Conservation (phyloP, 37 sponge, comb jelly and placozoan species). For the Geodia barretti region DNA sequence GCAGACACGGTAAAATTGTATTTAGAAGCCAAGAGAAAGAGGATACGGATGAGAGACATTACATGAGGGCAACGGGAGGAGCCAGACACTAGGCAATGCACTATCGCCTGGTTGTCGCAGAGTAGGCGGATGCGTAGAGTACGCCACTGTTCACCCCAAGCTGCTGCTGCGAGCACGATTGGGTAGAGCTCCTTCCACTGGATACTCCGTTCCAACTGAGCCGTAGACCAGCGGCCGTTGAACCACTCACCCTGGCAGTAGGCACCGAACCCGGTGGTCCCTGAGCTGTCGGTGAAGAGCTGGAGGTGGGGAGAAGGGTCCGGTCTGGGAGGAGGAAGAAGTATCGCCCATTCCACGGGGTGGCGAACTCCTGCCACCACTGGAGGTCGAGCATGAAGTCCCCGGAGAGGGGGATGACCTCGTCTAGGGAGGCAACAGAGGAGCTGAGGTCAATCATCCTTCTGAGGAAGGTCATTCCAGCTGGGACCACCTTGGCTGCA, state of each 20-base stretch:
- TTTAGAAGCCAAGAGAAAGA: background rate
- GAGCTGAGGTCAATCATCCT: no score
- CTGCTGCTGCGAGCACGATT: slow-evolving; percentile 22
- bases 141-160: slow-evolving; percentile 12
- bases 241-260: slow-evolving; percentile 2
- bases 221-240: background rate
- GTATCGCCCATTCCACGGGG: background rate
- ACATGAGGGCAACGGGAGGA: background rate
- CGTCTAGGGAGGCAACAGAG: no score
- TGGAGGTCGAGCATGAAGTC: background rate
- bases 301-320: background rate
- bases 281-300: slow-evolving; percentile 4
- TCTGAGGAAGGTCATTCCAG: no score
- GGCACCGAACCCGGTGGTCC: no score
- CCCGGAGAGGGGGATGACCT: background rate
- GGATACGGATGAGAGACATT: slow-evolving; percentile 3
- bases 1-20: slow-evolving; percentile 15
- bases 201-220: background rate
- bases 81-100: background rate
- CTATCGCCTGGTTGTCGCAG: slow-evolving; percentile 39
- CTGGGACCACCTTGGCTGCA: no score
- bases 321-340: slow-evolving; percentile 3
- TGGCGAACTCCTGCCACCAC: background rate
- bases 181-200: slow-evolving; percentile 21
- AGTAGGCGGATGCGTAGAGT: background rate